These are phyloP conservation scores for Chrysina gloriosa DNA, from an alignment of 2,888 invertebrate species.

Conservation along the genomic window DNA sequence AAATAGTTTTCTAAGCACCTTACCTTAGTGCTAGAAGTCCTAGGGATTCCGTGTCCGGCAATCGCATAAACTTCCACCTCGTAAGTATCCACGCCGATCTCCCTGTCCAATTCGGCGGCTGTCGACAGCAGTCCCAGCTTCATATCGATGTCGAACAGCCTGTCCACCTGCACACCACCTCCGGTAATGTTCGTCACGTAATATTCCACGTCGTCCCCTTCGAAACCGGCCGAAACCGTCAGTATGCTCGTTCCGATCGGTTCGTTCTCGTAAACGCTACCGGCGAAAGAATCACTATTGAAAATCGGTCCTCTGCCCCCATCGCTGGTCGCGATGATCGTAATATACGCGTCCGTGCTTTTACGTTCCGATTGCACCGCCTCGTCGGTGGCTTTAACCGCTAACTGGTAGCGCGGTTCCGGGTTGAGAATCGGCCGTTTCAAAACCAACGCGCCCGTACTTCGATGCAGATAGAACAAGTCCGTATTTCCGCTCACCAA, in stretches of 20 bases:
- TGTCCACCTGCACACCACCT: conserved; percentile 81
- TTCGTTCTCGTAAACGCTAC: conserved; percentile 90
- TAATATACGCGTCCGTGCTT: conserved; percentile 88
- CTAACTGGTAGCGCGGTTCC: conserved; percentile 83
- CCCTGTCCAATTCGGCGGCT: conserved; percentile 84
- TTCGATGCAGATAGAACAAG: conserved; percentile 83
- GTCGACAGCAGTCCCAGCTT: conserved; percentile 89
- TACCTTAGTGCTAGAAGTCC: conserved; percentile 88
- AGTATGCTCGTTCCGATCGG: conserved; percentile 87
- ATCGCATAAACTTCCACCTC: conserved; percentile 89
- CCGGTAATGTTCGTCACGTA: conserved; percentile 90
- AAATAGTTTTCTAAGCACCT: too few relatives aligned
- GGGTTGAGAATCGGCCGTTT: conserved; percentile 71
- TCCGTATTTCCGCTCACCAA: conserved; percentile 82
- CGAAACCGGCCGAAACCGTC: conserved; percentile 79
- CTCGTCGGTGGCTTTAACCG: conserved; percentile 91
- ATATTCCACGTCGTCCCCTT: conserved; percentile 81
- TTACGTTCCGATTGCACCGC: conserved; percentile 89
- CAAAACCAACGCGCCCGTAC: conserved; percentile 79
- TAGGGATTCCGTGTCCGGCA: conserved; percentile 77
- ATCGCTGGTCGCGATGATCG: conserved; percentile 78
- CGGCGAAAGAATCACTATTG: conserved; percentile 76
- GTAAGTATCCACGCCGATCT: conserved; percentile 84
- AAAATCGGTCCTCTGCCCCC: conserved; percentile 70
- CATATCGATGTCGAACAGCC: conserved; percentile 91